These are phyloP conservation scores for Drosophila kambysellisi DNA, from an alignment of 2,888 invertebrate genomes.

Conservation along the genomic window DNA sequence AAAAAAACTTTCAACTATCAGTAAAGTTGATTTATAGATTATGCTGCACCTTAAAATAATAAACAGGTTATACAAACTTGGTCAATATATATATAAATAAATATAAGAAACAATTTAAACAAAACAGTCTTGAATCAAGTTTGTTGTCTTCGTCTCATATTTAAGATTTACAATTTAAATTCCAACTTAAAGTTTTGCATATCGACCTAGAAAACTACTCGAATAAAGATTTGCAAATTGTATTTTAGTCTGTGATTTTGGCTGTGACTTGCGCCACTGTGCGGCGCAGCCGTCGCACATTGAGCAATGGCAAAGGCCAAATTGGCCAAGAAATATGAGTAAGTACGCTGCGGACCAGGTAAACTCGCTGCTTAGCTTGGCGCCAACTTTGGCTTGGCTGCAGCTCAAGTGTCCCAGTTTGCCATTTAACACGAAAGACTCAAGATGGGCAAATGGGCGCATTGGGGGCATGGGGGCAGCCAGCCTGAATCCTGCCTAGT, in stretches of 20 bases:
- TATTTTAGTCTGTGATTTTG: neutral
- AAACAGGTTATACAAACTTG: neutral
- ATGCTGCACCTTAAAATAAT: neutral
- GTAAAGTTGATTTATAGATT: neutral
- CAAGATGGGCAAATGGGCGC: neutral
- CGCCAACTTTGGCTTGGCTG: constrained; percentile 70
- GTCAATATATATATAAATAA: neutral
- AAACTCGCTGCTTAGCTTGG: constrained; percentile 46
- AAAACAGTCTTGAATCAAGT: neutral
- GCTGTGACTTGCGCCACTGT: constrained; percentile 5
- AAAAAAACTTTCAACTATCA: neutral
- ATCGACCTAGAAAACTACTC: neutral
- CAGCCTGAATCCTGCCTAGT: constrained; percentile 14
- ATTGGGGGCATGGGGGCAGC: neutral
- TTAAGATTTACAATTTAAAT: neutral
- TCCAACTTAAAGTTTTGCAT: neutral
- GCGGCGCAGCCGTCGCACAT: constrained; percentile 41
- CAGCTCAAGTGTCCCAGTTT: constrained; percentile 80
- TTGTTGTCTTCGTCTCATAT: neutral
- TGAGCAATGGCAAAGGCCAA: constrained; percentile 60
- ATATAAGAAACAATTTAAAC: neutral
- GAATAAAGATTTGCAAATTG: neutral
- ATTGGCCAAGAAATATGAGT: constrained; percentile 71
- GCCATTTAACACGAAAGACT: constrained; percentile 74
- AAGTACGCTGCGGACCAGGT: constrained; percentile 35